Base-by-base conservation (phyloP, 2,113 vertebrate genomes). In the Grammomys dolichurus region DNA sequence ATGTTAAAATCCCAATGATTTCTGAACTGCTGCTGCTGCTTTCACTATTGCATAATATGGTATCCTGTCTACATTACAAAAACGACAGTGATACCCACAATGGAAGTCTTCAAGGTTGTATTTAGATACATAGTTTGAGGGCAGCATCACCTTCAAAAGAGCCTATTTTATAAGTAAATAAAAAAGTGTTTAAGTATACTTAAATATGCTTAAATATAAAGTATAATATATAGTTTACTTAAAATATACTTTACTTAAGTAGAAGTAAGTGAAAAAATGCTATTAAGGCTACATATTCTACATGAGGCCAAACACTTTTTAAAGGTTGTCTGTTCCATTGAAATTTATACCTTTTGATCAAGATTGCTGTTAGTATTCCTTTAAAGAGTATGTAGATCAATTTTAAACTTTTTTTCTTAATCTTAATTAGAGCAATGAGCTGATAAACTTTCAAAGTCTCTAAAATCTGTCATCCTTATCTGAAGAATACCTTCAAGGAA, bases 401-500 rank as follows among this genome's bases (percentile, higher is more conserved):
- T 40, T 93, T 92, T 82, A 89, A 69, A 95, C 40, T 36, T 92
- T 36, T 54, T 48, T 88, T 46, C 91, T 97, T 88, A 94, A 97
- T 95, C 46, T 98, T 96, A 85, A 82, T 73, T 94, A 84, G 95
- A 96, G 93, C 75, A 94, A 90, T 28, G 54, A 95, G 69, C 63
- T 80, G 58, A 89, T 82, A 90, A 92, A 69, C 22, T 48, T 95
- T 95, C 46, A 88, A 96, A 65, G 88, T 78, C 69, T 89, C 20
- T 95, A 77, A 85, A 89, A 73, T 84, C 40, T 90, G 77, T 56
- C 63, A 77, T 77, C 60, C 78, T 89, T 81, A 82, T 77, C 4
- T 89, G 43, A 97, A 96, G 28, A 70, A 90, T 89, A 90, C 48
- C 58, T 93, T 82, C 78, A 72, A 43, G 56, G 85, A 58, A 80